A percentile compares a stretch with the other conserved stretches of the same genome.
Conservation (phyloP, 2,888 invertebrate species). For the Rosalia funebris region DNA sequence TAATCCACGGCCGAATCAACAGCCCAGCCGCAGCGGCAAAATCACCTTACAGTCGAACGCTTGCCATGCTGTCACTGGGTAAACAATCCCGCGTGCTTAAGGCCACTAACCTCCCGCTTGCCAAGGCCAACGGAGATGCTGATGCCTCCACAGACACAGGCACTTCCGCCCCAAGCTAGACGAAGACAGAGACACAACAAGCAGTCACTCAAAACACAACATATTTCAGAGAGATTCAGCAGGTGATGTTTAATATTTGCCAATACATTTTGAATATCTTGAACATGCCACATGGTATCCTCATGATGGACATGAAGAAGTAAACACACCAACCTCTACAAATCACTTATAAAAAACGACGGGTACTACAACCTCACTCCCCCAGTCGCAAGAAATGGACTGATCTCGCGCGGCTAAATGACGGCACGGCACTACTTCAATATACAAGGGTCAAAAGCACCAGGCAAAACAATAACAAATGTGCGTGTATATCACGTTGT, state of each 20-base stretch:
- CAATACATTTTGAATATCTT: slow-evolving; percentile 27
- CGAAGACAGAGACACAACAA: slow-evolving; percentile 60
- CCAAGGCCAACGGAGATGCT: slow-evolving; percentile 62
- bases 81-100: slow-evolving; percentile 65
- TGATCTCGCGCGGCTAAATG: slow-evolving; percentile 62
- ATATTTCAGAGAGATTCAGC: slow-evolving; percentile 34
- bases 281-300: slow-evolving; percentile 38
- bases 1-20: slow-evolving; percentile 36
- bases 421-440: slow-evolving; percentile 47
- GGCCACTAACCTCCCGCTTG: slow-evolving; percentile 62
- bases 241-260: slow-evolving; percentile 25
- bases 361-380: slow-evolving; percentile 51
- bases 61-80: slow-evolving; percentile 62
- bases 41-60: slow-evolving; percentile 31
- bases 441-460: slow-evolving; percentile 69
- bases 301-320: slow-evolving; percentile 32
- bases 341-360: slow-evolving; percentile 34
- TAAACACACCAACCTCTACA: slow-evolving; percentile 33
- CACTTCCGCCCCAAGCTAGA: slow-evolving; percentile 59
- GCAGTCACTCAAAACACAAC: slow-evolving; percentile 51
- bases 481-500: slow-evolving; percentile 68
- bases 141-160: slow-evolving; percentile 59
- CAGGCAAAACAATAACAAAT: slow-evolving; percentile 79
- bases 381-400: slow-evolving; percentile 64
- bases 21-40: slow-evolving; percentile 33